Conservation (phyloP, 53 echinoderm and acorn worm species). For the Holothuria scabra region DNA sequence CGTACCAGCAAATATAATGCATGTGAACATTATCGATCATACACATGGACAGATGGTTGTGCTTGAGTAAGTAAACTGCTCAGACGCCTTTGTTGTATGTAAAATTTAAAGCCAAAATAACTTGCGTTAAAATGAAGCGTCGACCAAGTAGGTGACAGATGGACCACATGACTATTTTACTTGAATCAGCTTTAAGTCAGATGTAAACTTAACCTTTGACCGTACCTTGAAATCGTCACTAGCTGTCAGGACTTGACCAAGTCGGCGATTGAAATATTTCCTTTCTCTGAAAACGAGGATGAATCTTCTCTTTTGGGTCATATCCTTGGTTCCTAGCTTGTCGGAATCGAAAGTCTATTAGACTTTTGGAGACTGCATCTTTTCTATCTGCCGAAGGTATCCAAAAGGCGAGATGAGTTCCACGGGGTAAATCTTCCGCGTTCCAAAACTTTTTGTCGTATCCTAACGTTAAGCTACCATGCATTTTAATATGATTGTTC, state of each 20-base stretch:
- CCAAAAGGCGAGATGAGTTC: slow-evolving; percentile 26
- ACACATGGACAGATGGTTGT: too few relatives aligned
- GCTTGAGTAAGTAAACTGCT: too few relatives aligned
- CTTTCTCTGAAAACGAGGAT: slow-evolving; percentile 7
- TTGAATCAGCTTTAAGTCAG: background rate
- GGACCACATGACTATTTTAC: too few relatives aligned
- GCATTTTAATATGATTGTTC: too few relatives aligned
- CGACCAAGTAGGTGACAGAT: too few relatives aligned
- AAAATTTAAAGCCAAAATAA: too few relatives aligned
- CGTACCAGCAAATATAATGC: too few relatives aligned
- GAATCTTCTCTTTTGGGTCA: background rate
- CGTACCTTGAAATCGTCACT: background rate
- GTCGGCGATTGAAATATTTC: slow-evolving; percentile 24
- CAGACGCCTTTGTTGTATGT: too few relatives aligned
- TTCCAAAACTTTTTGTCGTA: background rate
- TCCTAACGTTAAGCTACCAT: too few relatives aligned
- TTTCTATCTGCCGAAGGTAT: background rate
- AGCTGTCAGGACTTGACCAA: slow-evolving; percentile 23
- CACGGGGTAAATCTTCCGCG: slow-evolving; percentile 30
- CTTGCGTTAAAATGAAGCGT: too few relatives aligned
- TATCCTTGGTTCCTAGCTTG: slow-evolving; percentile 2
- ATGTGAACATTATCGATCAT: too few relatives aligned
- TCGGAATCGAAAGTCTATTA: background rate
- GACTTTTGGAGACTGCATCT: background rate
- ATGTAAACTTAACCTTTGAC: background rate